phyloP scores from a whole-genome alignment of 2,113 vertebrate species.

The Mandrillus leucophaeus region DNA sequence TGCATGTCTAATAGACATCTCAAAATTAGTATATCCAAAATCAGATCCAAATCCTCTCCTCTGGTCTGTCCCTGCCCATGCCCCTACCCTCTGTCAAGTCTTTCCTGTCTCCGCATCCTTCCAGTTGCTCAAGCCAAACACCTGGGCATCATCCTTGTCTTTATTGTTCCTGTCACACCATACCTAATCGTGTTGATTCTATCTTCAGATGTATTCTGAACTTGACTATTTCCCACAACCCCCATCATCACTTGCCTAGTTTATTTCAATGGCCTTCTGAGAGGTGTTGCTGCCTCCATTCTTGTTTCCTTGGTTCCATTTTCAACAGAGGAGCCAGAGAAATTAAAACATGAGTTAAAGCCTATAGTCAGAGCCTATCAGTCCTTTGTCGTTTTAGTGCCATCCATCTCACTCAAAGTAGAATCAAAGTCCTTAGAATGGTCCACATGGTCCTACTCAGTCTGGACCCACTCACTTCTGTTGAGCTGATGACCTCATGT shows the following conservation, averaged over 20 bases:
- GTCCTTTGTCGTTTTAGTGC: background rate
- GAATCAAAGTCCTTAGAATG: background rate
- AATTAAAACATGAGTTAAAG: background rate
- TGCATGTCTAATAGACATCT: background rate
- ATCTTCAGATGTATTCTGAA: background rate
- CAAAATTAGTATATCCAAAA: background rate
- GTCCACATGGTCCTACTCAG: background rate
- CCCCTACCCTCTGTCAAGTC: background rate
- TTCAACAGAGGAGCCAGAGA: background rate
- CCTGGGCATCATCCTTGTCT: background rate
- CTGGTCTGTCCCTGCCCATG: background rate
- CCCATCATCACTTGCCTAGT: background rate
- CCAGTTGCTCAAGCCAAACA: background rate
- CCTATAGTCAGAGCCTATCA: background rate
- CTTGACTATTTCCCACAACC: background rate
- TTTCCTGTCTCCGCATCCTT: background rate
- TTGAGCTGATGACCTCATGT: background rate
- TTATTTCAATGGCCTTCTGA: background rate
- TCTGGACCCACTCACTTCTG: background rate
- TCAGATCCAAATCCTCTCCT: background rate
- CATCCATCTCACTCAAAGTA: background rate
- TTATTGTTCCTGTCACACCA: background rate
- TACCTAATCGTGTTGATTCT: background rate
- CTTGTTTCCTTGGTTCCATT: background rate
- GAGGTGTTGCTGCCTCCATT: background rate